Conservation (phyloP, 64 coral and sea anemone genomes). For the Actinia tenebrosa region DNA sequence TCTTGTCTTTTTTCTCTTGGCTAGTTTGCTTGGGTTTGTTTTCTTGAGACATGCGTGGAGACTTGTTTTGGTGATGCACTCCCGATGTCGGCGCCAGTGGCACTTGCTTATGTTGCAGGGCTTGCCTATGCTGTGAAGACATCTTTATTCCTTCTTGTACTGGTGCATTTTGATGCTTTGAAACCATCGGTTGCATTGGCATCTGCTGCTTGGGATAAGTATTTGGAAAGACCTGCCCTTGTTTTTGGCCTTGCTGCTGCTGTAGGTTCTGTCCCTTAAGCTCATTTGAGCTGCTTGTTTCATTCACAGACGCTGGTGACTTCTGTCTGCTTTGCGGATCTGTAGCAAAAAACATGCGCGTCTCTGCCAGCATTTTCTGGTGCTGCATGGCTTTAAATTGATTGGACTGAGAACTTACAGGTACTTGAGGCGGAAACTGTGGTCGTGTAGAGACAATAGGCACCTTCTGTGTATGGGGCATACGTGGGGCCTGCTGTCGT, state of each 20-base stretch:
- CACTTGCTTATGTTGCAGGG: constrained; percentile 19
- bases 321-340: constrained; percentile 38
- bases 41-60: constrained; percentile 20
- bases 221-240: not conserved
- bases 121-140: not conserved
- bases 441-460: constrained; percentile 29
- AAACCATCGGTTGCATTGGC: not conserved
- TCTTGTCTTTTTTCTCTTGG: constrained; percentile 49
- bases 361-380: constrained; percentile 90
- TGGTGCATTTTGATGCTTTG: not conserved
- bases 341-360: constrained; percentile 60
- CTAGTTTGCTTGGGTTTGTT: constrained; percentile 29
- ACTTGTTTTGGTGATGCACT: constrained; percentile 13
- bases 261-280: constrained; percentile 17
- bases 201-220: not conserved
- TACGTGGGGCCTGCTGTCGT: constrained; percentile 32
- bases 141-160: not conserved
- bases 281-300: constrained; percentile 19
- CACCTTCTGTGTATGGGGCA: constrained; percentile 17
- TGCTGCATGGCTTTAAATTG: constrained; percentile 71
- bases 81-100: constrained; percentile 10
- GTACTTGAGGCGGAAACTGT: constrained; percentile 6
- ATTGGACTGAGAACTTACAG: constrained; percentile 8
- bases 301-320: not conserved
- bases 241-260: not conserved